Base-by-base conservation (phyloP, 2,113 vertebrate species). In the Semnornis frantzii region DNA sequence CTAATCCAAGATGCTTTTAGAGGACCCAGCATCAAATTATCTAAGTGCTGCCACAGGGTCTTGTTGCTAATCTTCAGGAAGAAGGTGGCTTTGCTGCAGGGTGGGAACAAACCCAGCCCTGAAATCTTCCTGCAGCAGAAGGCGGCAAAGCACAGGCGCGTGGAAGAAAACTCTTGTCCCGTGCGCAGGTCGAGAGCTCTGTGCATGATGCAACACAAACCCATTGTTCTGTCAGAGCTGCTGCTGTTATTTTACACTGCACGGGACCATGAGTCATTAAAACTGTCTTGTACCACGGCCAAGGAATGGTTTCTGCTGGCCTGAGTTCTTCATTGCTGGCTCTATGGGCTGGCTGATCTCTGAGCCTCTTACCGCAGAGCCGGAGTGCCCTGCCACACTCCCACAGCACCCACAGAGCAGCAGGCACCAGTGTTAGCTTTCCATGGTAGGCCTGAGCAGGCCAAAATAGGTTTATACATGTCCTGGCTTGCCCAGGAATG, bases 1-100 rank as follows among this genome's bases (percentile, higher is more conserved):
- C 89, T 96, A 90, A 93, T 85, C 91, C 83, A 72, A 92, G 75
- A 95, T 92, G 87, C 87, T 91, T 93, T 92, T 85, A 91, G 91
- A 92, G 76, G 76, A 92, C 62, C 65, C 82, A 81, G 68, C 80
- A 86, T 79, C 72, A 83, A 89, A 92, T 87, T 76, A 85, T 52
- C 78, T 28, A 91, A 91, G 69, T 77, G 69, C 82, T 92, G 87
- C 89, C 72, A 75, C n/a, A 44, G 91, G 78, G 91, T 94, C 95
- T 81, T 58, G 80, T 95, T 96, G 92, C 87, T 94, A 87, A 96
- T 92, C 83, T 89, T 57, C 76, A 83, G 87, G 82, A 89, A 96
- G 82, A 87, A 85, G 63, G 33, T 50, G 91, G 65, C 82, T 92
- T 87, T 87, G 69, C 80, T 50, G 44, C 63, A 81, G 54, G 86